These are phyloP conservation scores for Sternarchorhynchus goeldii DNA, from an alignment of 2,797 vertebrate genomes.

Conservation along the genomic window DNA sequence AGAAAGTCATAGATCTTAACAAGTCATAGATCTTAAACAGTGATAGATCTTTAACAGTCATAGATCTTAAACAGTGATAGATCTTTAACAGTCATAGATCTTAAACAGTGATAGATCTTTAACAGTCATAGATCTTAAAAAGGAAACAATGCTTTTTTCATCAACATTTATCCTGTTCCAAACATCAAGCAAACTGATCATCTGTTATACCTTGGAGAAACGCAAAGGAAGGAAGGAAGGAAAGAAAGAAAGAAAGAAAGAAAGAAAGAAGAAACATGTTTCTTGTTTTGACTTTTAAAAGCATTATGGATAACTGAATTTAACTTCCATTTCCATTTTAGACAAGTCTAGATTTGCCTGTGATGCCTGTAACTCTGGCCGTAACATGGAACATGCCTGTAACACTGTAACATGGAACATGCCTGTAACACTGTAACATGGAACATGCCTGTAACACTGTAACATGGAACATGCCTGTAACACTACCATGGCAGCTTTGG, in stretches of 20 bases:
- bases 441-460: conserved; percentile 9
- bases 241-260: not conserved
- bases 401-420: not conserved
- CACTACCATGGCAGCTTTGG: not conserved
- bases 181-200: conserved; percentile 23
- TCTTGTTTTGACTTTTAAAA: conserved; percentile 44
- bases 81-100: not conserved
- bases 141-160: conserved; percentile 21
- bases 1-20: too few species aligned
- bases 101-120: not conserved
- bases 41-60: too few species aligned
- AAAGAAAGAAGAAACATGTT: conserved; percentile 27
- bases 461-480: not conserved
- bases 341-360: conserved; percentile 44
- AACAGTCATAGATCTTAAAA: not conserved
- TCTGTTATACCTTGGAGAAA: conserved; percentile 28
- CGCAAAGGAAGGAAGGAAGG: not conserved
- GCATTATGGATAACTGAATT: conserved; percentile 48
- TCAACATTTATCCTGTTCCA: conserved; percentile 9
- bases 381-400: too few species aligned
- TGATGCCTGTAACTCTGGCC: too few species aligned
- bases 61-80: too few species aligned
- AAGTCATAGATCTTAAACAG: too few species aligned
- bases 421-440: not conserved
- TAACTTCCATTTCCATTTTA: conserved; percentile 40